Conservation (phyloP, 2,113 vertebrate species). For the Chloroceryle aenea region DNA sequence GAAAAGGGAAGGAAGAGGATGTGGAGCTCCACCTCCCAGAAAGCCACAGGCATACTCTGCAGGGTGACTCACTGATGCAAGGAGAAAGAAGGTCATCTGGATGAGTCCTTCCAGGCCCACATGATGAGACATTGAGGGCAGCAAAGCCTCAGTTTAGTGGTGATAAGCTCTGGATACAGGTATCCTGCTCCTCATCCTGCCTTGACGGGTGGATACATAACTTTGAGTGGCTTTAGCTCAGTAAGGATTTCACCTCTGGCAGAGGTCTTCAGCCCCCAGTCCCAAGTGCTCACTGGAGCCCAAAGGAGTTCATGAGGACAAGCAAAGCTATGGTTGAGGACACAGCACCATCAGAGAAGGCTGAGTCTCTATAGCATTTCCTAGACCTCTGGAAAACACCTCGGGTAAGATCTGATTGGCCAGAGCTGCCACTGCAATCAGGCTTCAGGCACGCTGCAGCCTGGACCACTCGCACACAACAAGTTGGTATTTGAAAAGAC, state of each 20-base stretch:
- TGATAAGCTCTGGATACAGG: not conserved
- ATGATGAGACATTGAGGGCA: not conserved
- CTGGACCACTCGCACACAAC: accelerated
- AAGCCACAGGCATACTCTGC: not conserved
- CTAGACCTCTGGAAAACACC: not conserved
- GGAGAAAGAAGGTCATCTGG: not conserved
- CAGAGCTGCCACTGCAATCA: not conserved
- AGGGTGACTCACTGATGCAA: not conserved
- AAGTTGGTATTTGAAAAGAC: constrained; percentile 8
- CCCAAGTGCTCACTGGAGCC: not conserved
- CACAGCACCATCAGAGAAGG: not conserved
- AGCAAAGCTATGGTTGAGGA: not conserved
- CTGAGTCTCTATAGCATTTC: not conserved
- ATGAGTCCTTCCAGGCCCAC: not conserved
- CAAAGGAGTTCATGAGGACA: not conserved
- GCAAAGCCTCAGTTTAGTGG: not conserved
- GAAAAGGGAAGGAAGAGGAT: not conserved
- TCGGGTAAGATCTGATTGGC: not conserved
- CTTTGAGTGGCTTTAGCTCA: not conserved
- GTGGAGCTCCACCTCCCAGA: not conserved
- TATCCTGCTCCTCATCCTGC: not conserved
- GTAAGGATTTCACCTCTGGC: not conserved
- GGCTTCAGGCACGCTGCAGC: not conserved
- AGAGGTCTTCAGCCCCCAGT: not conserved
- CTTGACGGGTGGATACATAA: not conserved